These are phyloP conservation scores for Antrozous pallidus DNA, from an alignment of 2,797 vertebrate species.

Conservation along the genomic window DNA sequence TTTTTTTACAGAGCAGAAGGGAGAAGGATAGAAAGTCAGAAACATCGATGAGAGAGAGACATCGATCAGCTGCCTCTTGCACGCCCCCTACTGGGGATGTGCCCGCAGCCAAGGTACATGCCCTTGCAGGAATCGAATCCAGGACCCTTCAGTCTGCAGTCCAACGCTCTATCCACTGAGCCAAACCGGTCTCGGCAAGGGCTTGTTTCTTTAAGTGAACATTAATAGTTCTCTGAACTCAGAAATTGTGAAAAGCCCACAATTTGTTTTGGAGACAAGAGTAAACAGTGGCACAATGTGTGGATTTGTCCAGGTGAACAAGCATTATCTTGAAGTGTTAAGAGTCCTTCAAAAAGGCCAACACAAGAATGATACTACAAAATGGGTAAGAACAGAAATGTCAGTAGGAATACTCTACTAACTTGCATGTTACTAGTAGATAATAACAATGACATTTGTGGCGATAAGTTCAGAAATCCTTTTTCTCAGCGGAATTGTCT, in stretches of 20 bases:
- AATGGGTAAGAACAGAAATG: neutral
- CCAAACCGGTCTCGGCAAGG: too few relatives aligned
- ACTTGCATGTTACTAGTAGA: neutral
- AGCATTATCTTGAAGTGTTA: neutral
- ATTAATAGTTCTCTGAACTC: neutral
- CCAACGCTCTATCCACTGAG: too few relatives aligned
- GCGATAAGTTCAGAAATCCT: neutral
- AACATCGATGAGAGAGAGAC: too few relatives aligned
- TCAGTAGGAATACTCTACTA: neutral
- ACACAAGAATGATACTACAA: neutral
- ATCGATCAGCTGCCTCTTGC: too few relatives aligned
- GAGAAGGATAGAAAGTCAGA: too few relatives aligned
- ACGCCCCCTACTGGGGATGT: too few relatives aligned
- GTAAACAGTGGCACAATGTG: neutral
- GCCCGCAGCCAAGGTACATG: too few relatives aligned
- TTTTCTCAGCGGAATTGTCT: neutral
- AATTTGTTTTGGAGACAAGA: neutral
- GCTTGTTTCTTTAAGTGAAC: slow-evolving; percentile 30
- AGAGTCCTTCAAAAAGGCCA: neutral
- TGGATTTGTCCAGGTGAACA: neutral
- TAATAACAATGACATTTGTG: neutral
- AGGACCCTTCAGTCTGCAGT: too few relatives aligned
- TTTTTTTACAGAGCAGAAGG: too few relatives aligned
- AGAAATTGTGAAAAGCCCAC: slow-evolving; percentile 4
- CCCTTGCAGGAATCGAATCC: too few relatives aligned